A percentile compares a stretch with the other conserved stretches of the same genome.
phyloP scores from a whole-genome alignment of 2,888 invertebrate genomes.

The Conchocele bisecta region DNA sequence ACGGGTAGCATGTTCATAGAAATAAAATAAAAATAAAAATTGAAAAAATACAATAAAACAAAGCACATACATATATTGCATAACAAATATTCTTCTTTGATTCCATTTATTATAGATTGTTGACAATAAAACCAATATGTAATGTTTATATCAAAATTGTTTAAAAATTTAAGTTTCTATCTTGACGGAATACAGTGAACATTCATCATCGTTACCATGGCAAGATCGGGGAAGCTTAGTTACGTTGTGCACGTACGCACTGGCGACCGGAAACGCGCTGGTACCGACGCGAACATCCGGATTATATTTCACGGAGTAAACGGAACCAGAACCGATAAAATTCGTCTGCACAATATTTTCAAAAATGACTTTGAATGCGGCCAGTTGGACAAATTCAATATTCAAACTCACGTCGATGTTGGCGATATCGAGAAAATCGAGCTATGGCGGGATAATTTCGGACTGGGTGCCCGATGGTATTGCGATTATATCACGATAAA shows the following conservation, averaged over 20 bases:
- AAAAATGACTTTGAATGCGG: conserved; percentile 79
- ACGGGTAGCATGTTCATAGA: too few species aligned
- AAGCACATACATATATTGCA: too few species aligned
- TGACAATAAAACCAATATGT: too few species aligned
- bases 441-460: conserved; percentile 81
- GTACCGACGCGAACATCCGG: conserved; percentile 83
- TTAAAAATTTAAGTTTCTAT: too few species aligned
- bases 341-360: conserved; percentile 81
- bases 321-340: conserved; percentile 76
- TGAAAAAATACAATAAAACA: too few species aligned
- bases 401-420: conserved; percentile 54
- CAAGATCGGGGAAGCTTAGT: background rate
- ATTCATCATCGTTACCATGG: background rate
- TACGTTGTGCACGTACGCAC: conserved; percentile 82
- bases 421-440: conserved; percentile 74
- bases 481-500: conserved; percentile 77
- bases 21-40: too few species aligned
- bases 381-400: conserved; percentile 67
- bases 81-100: too few species aligned
- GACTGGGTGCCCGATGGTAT: conserved; percentile 82
- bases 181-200: too few species aligned
- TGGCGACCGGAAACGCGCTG: conserved; percentile 83
- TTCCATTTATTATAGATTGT: too few species aligned
- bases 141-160: too few species aligned
- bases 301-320: conserved; percentile 81